Evolutionary conservation across 2,113 vertebrate genomes (phyloP).

Genomic region (Thamnaconus septentrionalis): DNA sequence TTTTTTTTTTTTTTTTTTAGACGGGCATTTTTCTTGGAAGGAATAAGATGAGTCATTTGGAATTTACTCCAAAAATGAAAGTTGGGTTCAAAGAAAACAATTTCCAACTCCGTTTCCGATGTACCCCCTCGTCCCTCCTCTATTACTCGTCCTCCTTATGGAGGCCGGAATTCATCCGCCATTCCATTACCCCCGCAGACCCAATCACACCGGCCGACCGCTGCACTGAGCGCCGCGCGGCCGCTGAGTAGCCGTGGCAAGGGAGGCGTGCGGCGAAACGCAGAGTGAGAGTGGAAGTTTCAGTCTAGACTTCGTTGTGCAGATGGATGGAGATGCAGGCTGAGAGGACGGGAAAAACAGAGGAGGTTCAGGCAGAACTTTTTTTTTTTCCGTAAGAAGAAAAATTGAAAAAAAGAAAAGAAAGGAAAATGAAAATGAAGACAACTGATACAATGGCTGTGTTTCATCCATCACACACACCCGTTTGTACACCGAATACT

Average conservation of each 20-base stretch:
- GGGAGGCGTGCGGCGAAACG: conserved; percentile 32
- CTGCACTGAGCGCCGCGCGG: neutral
- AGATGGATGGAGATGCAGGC: conserved; percentile 8
- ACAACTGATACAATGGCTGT: too few species aligned
- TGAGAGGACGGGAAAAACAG: neutral
- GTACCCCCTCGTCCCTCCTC: conserved; percentile 5
- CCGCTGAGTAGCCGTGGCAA: conserved; percentile 27
- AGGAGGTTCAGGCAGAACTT: conserved; percentile 6
- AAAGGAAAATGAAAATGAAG: too few species aligned
- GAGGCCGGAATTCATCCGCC: conserved; percentile 44
- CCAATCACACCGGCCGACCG: conserved; percentile 34
- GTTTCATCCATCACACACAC: too few species aligned
- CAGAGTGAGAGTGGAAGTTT: conserved; percentile 22
- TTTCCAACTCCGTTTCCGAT: conserved; percentile 15
- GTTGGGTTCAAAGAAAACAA: conserved; percentile 12
- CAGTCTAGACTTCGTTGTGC: conserved; percentile 11
- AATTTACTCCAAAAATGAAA: neutral
- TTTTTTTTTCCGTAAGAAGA: neutral
- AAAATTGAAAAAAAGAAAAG: too few species aligned
- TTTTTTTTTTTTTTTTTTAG: too few species aligned
- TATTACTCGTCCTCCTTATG: conserved; percentile 47
- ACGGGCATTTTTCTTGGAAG: too few species aligned
- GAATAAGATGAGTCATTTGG: too few species aligned
- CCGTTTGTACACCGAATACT: too few species aligned
- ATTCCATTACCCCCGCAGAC: conserved; percentile 44